Evolutionary conservation across 2,888 invertebrate species (phyloP).

Genomic region (Abrostola tripartita): DNA sequence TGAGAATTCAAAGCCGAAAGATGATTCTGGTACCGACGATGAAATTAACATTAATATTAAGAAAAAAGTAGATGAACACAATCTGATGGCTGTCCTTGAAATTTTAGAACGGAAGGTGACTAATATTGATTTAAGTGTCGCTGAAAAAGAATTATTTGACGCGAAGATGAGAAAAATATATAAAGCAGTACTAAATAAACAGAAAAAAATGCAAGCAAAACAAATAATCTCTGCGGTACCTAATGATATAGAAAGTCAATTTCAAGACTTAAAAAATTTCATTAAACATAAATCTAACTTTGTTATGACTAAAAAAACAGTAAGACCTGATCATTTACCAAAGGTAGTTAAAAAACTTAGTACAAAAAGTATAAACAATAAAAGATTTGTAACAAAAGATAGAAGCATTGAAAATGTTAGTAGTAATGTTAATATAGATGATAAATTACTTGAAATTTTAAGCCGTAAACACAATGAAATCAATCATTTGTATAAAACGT

Average conservation of each 20-base stretch:
- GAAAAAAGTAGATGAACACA: constrained; percentile 3
- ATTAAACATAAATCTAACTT: not conserved
- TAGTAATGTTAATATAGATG: not conserved
- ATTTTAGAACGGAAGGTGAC: constrained; percentile 31
- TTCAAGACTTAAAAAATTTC: not conserved
- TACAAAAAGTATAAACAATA: too few relatives aligned
- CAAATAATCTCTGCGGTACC: not conserved
- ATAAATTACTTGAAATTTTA: constrained; percentile 2
- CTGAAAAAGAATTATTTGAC: constrained; percentile 22
- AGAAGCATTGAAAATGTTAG: not conserved
- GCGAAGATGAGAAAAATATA: constrained; percentile 34
- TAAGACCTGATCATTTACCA: too few relatives aligned
- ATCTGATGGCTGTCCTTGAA: constrained; percentile 20
- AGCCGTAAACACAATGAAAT: not conserved
- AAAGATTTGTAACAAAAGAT: not conserved
- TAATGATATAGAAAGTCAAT: constrained; percentile 10
- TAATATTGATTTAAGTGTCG: constrained; percentile 13
- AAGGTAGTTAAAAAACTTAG: too few relatives aligned
- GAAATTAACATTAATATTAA: not conserved
- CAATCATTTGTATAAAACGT: too few relatives aligned
- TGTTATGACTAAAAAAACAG: not conserved
- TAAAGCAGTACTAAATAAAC: constrained; percentile 7
- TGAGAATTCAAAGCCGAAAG: not conserved
- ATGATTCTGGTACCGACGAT: not conserved
- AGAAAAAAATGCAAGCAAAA: not conserved